Evolutionary conservation across 2,113 vertebrate genomes (phyloP), one percentile per base, ranked within the genome.

Genomic region (Reinhardtius hippoglossoides): DNA sequence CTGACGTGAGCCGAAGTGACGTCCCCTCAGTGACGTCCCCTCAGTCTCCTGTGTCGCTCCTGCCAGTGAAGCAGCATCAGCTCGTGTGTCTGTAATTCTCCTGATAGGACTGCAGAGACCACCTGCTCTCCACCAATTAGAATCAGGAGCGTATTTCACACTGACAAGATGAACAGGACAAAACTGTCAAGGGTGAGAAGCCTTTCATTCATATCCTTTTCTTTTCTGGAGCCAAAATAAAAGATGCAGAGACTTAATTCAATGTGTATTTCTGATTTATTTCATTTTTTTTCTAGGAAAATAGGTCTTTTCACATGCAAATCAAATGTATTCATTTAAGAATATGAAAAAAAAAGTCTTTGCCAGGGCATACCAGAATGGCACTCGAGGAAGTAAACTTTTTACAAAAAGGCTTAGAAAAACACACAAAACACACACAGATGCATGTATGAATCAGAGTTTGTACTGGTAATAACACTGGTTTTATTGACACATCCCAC

Each of bases 301-400:
- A 92, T 93, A 94, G 62, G 26, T 73, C 75, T 91, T 87, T 92
- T 88, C 74, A 89, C 92, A 93, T 94, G 93, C 91, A 90, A 90
- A 63, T 88, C 74, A 68, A 78, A 60, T 73, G 50, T 83, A 68
- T 88, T 81, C 6, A 37, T 88, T 59, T 67, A 76, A 81, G 76
- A 76, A 84, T 88, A 74, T 83, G 77, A 88, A 88, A 91, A 87
- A 61, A 59, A 75, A 74, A 44, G 6, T 31, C n/a, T 73, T 81
- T 48, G 67, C 75, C 58, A 71, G 71, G 80, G 78, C 69, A 87
- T 55, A 90, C 78, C 86, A 89, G 73, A 87, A 77, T 86, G 81
- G 76, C 80, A 88, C 74, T 87, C 69, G 85, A 88, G 91, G 56
- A 91, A 85, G 87, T 71, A 20, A 74, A 76, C 78, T 82, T 89